Evolutionary conservation across 2,113 vertebrate species (phyloP).

Genomic region (Ceuthmochares aereus): DNA sequence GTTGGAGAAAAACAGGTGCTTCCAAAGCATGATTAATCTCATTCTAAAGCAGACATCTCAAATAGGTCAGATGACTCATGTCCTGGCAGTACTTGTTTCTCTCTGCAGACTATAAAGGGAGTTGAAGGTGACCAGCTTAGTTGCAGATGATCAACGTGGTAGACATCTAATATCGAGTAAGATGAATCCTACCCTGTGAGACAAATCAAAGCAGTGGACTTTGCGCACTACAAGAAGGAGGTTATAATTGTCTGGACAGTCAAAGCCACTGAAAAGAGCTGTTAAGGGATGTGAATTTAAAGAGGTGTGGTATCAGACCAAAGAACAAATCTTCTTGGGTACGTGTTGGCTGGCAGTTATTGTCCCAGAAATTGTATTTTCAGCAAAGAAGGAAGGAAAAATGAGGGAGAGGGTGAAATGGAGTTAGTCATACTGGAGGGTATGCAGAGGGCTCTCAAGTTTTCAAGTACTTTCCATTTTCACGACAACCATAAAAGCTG

Average conservation of each 20-base stretch:
- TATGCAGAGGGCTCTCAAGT: not conserved
- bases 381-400: not conserved
- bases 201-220: constrained; percentile 23
- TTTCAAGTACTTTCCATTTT: not conserved
- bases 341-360: not conserved
- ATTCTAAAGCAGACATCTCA: constrained; percentile 44
- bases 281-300: not conserved
- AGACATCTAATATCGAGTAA: not conserved
- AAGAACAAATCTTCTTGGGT: not conserved
- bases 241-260: not conserved
- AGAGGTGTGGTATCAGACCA: not conserved
- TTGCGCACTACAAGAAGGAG: not conserved
- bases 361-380: not conserved
- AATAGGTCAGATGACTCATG: constrained; percentile 66
- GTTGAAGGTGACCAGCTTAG: constrained; percentile 18
- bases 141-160: not conserved
- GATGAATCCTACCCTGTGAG: not conserved
- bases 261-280: not conserved
- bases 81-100: constrained; percentile 41
- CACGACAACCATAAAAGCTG: not conserved
- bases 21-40: constrained; percentile 40
- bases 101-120: constrained; percentile 23
- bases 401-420: not conserved
- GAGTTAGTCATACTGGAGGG: not conserved
- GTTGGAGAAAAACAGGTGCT: constrained; percentile 45